A percentile compares a stretch with the other conserved stretches of the same genome.
Conservation (phyloP, 1,140 invertebrate species). For the Drosophila repletoides region DNA sequence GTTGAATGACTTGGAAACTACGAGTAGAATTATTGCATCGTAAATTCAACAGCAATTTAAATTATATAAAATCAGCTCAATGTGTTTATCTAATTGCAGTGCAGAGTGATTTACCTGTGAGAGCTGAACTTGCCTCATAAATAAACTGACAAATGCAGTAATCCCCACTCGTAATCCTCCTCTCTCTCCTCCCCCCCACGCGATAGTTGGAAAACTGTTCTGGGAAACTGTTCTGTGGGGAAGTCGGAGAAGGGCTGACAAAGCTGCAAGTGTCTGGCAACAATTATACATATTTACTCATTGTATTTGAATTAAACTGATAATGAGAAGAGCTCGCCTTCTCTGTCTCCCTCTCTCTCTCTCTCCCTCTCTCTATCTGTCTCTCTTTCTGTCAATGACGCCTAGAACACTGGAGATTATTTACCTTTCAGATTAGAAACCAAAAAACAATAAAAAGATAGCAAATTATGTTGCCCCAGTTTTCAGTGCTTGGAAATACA, state of each 20-base stretch:
- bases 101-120: slow-evolving; percentile 15
- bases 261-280: slow-evolving; percentile 7
- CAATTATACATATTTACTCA: slow-evolving; percentile 47
- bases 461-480: neutral
- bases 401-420: slow-evolving; percentile 22
- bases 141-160: slow-evolving; percentile 50
- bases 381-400: slow-evolving; percentile 17
- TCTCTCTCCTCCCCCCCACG: neutral
- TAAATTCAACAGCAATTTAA: slow-evolving; percentile 37
- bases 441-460: neutral
- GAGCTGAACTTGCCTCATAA: slow-evolving; percentile 15
- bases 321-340: slow-evolving; percentile 44
- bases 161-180: neutral
- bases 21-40: slow-evolving; percentile 39
- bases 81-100: slow-evolving; percentile 38
- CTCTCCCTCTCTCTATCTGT: no score
- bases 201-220: slow-evolving; percentile 23
- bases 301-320: slow-evolving; percentile 40
- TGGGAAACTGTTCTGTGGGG: neutral
- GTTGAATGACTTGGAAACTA: neutral
- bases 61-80: slow-evolving; percentile 7
- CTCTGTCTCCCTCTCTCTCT: no score
- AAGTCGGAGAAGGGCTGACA: neutral
- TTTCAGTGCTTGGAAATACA: no score
- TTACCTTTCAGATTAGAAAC: slow-evolving; percentile 19